Base-by-base conservation (phyloP, 2,888 invertebrate genomes). In the Acronicta aceris region DNA sequence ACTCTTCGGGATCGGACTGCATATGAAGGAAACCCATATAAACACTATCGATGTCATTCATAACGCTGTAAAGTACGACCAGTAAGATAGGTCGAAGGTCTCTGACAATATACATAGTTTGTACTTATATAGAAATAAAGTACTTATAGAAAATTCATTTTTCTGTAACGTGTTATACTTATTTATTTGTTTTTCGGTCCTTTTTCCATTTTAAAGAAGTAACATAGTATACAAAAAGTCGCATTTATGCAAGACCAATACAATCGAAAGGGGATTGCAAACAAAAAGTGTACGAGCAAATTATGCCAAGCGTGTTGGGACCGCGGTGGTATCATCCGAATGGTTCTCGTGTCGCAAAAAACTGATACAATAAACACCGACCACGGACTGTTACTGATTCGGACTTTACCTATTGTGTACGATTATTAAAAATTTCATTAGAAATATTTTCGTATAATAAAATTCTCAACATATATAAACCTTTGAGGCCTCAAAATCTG, bases 271-370 rank as follows among this genome's bases (percentile, higher is more conserved):
- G 48, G 58, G 56, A 59, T 62, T 49, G 50, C 50, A 65, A 73
- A 66, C 74, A 74, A 76, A 78, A 76, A 66, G 61, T 71, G 59
- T 75, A 67, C 63, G 74, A 67, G 66, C 57, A 69, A 67, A 71
- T 78, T 77, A 77, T 77, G 77, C 64, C 74, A 76, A 77, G 55
- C 43, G 55, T 50, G 65, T 57, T 41, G 69, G 66, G 69, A 59
- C 60, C 55, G 16, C 71, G 64, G 64, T 54, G 51, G 51, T 48
- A 59, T 21, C 55, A 58, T 43, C 42, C 68, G 54, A 40, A 59
- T 47, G 63, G 55, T 33, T 45, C 62, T 60, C 69, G 57, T 55
- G 59, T 60, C 65, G 60, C 59, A 52, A 61, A 65, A 63, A 70
- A 64, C 62, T 74, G 68, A 64, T 50, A 65, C 61, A 51, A 68